phyloP scores from a whole-genome alignment of 2,888 invertebrate species.

The Rapana venosa region DNA sequence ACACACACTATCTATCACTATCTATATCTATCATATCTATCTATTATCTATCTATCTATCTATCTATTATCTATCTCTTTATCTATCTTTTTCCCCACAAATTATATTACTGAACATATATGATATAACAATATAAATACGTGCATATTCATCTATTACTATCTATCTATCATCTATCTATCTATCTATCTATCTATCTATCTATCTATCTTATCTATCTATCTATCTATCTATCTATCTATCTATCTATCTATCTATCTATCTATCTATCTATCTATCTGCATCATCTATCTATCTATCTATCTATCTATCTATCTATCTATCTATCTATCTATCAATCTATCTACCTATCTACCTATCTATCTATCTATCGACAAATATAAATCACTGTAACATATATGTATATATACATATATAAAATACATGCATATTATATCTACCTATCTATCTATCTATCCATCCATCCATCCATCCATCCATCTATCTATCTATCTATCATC shows the following conservation, averaged over 20 bases:
- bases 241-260: not conserved
- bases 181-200: no score
- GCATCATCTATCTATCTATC: conserved; percentile 11
- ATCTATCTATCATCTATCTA: no score
- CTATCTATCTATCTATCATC: no score
- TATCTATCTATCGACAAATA: no score
- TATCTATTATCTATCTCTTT: conserved; percentile 4
- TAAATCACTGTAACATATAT: no score
- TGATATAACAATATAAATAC: no score
- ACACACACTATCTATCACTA: not conserved
- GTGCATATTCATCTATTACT: no score
- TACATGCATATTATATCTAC: no score
- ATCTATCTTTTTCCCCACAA: not conserved
- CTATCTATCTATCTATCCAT: not conserved
- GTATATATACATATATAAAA: no score
- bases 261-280: not conserved
- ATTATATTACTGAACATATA: no score
- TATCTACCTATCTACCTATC: conserved; percentile 6
- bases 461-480: no score
- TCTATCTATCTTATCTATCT: no score
- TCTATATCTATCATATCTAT: conserved; percentile 18
- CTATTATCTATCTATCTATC: conserved; percentile 18
- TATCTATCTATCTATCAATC: conserved; percentile 11
- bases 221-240: not conserved
- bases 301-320: conserved; percentile 18